Conservation (phyloP, 1,140 invertebrate species). For the Acromyrmex charruanus region DNA sequence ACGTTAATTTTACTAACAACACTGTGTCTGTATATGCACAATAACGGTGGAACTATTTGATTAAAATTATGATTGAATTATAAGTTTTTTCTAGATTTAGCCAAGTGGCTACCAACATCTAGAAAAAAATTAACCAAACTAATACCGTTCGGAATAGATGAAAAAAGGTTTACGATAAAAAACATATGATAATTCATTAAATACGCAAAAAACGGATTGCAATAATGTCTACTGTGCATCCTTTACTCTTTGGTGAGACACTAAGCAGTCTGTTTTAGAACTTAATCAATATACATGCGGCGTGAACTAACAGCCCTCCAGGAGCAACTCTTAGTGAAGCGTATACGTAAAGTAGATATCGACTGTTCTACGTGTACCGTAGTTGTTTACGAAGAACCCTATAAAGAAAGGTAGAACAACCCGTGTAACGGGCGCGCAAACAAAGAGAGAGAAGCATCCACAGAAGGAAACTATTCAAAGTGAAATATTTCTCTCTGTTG, state of each 20-base stretch:
- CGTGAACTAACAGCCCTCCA: conserved; percentile 10
- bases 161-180: neutral
- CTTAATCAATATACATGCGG: conserved; percentile 58
- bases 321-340: conserved; percentile 3
- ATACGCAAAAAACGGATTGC: neutral
- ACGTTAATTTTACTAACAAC: too few species aligned
- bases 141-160: too few species aligned
- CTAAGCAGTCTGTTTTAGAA: conserved; percentile 24
- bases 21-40: too few species aligned
- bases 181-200: neutral
- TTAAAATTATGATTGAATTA: too few species aligned
- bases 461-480: conserved; percentile 68
- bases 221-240: neutral
- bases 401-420: conserved; percentile 38
- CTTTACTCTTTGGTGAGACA: neutral
- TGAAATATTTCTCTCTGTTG: conserved; percentile 70
- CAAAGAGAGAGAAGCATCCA: conserved; percentile 30
- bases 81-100: too few species aligned
- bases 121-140: too few species aligned
- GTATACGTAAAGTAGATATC: conserved; percentile 56
- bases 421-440: neutral
- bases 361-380: conserved; percentile 32
- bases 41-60: too few species aligned
- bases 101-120: too few species aligned
- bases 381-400: conserved; percentile 56